Percentiles rank a stretch among this genome's conserved stretches.
phyloP scores from a whole-genome alignment of 1,140 invertebrate species.

The Plectus sambesii region DNA sequence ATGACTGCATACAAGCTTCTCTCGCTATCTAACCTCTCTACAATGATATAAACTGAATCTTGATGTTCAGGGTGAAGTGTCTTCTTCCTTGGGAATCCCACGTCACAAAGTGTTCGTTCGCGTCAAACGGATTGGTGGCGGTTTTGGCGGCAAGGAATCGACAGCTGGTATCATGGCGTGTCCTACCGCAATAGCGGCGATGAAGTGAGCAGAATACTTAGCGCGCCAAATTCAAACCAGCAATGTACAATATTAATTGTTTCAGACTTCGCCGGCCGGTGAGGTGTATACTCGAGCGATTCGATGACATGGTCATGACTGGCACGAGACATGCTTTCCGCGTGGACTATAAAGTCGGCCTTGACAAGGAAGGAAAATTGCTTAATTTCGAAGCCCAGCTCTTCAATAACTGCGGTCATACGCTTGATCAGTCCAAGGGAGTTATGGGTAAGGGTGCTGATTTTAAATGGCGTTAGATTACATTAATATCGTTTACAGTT shows the following conservation, averaged over 20 bases:
- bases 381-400: conserved; percentile 26
- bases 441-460: conserved; percentile 39
- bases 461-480: no score
- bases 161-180: conserved; percentile 52
- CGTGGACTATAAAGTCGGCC: conserved; percentile 62
- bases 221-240: neutral
- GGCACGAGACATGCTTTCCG: conserved; percentile 78
- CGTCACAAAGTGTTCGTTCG: conserved; percentile 63
- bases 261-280: conserved; percentile 63
- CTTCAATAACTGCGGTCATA: conserved; percentile 33
- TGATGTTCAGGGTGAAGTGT: conserved; percentile 60
- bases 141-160: conserved; percentile 89
- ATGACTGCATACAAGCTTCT: no score
- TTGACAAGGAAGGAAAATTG: conserved; percentile 30
- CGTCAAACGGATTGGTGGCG: conserved; percentile 78
- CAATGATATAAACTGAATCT: no score
- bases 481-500: no score
- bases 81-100: conserved; percentile 62
- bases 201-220: no score
- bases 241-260: conserved; percentile 16
- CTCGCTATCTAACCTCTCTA: no score
- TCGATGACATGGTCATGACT: conserved; percentile 81
- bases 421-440: conserved; percentile 38
- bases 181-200: conserved; percentile 52
- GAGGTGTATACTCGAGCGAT: conserved; percentile 73